Conservation (phyloP, 1,140 invertebrate species). For the Metaphire vulgaris region DNA sequence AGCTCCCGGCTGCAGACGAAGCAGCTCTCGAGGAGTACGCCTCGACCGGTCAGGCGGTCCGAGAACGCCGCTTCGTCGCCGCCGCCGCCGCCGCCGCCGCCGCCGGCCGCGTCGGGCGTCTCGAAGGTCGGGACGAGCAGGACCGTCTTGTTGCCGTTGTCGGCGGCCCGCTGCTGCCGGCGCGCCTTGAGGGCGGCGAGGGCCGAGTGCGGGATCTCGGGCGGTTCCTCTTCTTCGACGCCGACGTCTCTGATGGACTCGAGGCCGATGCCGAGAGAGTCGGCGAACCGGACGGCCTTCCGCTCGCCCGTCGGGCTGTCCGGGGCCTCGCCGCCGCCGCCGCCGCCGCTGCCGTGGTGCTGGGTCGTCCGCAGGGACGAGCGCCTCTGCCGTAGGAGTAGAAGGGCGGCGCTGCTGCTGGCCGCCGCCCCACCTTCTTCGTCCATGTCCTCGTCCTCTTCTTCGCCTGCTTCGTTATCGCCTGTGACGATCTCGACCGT, state of each 20-base stretch:
- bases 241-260: slow-evolving; percentile 67
- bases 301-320: background rate
- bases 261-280: slow-evolving; percentile 83
- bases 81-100: too few species aligned
- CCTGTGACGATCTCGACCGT: too few species aligned
- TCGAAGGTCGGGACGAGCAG: slow-evolving; percentile 69
- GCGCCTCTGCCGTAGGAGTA: background rate
- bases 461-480: background rate
- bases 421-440: too few species aligned
- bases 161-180: background rate
- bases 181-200: slow-evolving; percentile 45
- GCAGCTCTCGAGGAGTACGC: slow-evolving; percentile 78
- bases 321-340: too few species aligned
- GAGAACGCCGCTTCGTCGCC: slow-evolving; percentile 67
- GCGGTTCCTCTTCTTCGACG: slow-evolving; percentile 43
- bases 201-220: slow-evolving; percentile 46
- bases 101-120: too few species aligned
- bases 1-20: slow-evolving; percentile 56
- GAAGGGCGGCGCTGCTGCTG: too few species aligned
- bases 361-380: background rate
- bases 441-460: background rate
- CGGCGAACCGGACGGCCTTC: slow-evolving; percentile 90
- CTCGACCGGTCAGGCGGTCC: slow-evolving; percentile 63
- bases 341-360: too few species aligned
- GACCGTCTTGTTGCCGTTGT: background rate